A percentile compares a stretch with the other conserved stretches of the same genome.
phyloP scores from a whole-genome alignment of 2,888 invertebrate species.

The Aphidoletes aphidimyza region DNA sequence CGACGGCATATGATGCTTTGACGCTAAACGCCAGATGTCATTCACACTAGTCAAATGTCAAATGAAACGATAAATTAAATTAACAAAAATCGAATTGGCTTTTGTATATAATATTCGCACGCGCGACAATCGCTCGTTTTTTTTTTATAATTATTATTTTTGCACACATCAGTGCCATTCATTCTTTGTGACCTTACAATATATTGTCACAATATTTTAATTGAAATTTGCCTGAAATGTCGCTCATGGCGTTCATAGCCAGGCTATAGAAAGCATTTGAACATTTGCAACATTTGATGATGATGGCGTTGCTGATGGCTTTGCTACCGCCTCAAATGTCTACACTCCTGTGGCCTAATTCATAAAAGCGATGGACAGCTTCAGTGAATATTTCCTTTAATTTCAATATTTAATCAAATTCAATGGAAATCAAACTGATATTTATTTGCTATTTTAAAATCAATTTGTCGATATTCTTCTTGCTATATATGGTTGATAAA shows the following conservation, averaged over 20 bases:
- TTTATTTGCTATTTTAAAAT: no score
- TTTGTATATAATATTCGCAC: neutral
- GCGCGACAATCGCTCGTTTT: neutral
- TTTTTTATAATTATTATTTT: neutral
- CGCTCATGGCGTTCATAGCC: neutral
- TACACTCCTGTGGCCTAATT: no score
- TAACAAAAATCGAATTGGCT: slow-evolving; percentile 50
- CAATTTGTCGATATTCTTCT: no score
- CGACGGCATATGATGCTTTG: slow-evolving; percentile 25
- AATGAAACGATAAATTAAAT: slow-evolving; percentile 53
- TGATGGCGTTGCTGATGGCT: neutral
- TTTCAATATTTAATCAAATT: no score
- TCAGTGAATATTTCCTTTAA: no score
- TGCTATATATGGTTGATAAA: no score
- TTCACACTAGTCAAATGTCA: slow-evolving; percentile 53
- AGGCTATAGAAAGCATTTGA: neutral
- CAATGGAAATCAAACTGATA: no score
- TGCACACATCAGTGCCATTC: neutral
- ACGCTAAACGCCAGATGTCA: slow-evolving; percentile 48
- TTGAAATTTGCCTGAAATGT: slow-evolving; percentile 19
- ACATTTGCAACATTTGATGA: neutral
- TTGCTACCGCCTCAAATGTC: neutral
- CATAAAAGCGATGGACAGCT: no score
- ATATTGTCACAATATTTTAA: slow-evolving; percentile 30
- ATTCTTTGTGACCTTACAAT: neutral